phyloP scores from a whole-genome alignment of 1,140 invertebrate genomes.

The Capitella teleta region DNA sequence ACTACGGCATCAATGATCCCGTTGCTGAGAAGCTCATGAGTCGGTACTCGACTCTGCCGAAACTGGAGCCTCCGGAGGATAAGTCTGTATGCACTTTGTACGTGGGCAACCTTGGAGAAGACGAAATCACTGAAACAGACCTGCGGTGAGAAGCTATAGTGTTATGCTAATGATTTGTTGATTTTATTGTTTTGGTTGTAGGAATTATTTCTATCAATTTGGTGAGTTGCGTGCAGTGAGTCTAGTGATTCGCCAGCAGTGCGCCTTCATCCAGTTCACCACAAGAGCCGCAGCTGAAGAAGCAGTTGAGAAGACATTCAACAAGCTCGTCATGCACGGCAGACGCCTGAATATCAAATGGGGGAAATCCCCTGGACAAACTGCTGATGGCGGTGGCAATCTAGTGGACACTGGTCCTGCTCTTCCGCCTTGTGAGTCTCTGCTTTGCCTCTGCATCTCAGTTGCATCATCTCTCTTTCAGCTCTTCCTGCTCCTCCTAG shows the following conservation, averaged over 20 bases:
- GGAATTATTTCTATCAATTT: conserved; percentile 94
- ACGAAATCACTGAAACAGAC: conserved; percentile 76
- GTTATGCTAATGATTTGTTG: neutral
- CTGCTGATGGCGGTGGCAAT: conserved; percentile 31
- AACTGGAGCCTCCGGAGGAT: conserved; percentile 88
- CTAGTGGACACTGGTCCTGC: conserved; percentile 77
- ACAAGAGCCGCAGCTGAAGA: conserved; percentile 75
- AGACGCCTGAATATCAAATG: conserved; percentile 84
- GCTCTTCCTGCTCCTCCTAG: neutral
- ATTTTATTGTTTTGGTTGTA: conserved; percentile 25
- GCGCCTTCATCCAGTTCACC: conserved; percentile 96
- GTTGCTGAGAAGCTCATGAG: conserved; percentile 96
- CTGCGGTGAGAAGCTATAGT: conserved; percentile 57
- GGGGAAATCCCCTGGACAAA: conserved; percentile 51
- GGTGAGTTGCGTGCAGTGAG: conserved; percentile 94
- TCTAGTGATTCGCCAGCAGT: conserved; percentile 83
- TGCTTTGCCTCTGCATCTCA: neutral
- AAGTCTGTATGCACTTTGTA: conserved; percentile 92
- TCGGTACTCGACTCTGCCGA: conserved; percentile 70
- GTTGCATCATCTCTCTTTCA: neutral
- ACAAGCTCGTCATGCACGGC: conserved; percentile 62
- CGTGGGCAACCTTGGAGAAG: conserved; percentile 82
- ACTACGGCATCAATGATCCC: conserved; percentile 97
- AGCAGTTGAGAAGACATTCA: conserved; percentile 92
- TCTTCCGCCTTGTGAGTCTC: conserved; percentile 47